Conservation (phyloP, 2,888 invertebrate species). For the Ichneumon xanthorius region DNA sequence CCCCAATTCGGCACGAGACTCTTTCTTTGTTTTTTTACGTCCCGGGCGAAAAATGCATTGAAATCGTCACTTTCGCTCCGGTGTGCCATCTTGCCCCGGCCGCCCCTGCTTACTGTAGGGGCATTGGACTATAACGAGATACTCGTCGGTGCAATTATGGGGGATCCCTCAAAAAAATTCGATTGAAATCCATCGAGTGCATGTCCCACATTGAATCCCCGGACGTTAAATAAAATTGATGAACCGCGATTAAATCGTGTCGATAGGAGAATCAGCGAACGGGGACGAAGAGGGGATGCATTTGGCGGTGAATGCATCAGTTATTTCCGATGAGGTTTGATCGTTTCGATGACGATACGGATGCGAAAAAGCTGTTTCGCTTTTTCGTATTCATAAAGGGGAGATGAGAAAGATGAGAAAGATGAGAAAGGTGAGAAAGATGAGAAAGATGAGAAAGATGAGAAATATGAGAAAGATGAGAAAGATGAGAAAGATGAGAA, state of each 20-base stretch:
- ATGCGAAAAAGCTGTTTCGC: neutral
- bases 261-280: neutral
- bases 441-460: too few relatives aligned
- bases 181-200: neutral
- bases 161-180: conserved; percentile 17
- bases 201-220: neutral
- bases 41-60: too few relatives aligned
- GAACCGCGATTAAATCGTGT: neutral
- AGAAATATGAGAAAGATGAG: too few relatives aligned
- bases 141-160: neutral
- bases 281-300: conserved; percentile 13
- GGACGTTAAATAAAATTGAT: conserved; percentile 18
- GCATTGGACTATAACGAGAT: neutral
- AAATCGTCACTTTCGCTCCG: too few relatives aligned
- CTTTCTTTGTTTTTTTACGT: too few relatives aligned
- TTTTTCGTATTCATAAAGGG: conserved; percentile 3
- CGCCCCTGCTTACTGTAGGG: too few relatives aligned
- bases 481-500: too few relatives aligned
- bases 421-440: too few relatives aligned
- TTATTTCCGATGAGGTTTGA: conserved; percentile 9
- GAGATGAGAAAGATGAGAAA: too few relatives aligned
- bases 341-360: neutral
- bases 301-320: neutral
- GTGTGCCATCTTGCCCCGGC: too few relatives aligned
- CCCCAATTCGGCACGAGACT: too few relatives aligned